A percentile compares a stretch with the other conserved stretches of the same genome.
Conservation (phyloP, 1,140 invertebrate species). For the Caerostris darwini region DNA sequence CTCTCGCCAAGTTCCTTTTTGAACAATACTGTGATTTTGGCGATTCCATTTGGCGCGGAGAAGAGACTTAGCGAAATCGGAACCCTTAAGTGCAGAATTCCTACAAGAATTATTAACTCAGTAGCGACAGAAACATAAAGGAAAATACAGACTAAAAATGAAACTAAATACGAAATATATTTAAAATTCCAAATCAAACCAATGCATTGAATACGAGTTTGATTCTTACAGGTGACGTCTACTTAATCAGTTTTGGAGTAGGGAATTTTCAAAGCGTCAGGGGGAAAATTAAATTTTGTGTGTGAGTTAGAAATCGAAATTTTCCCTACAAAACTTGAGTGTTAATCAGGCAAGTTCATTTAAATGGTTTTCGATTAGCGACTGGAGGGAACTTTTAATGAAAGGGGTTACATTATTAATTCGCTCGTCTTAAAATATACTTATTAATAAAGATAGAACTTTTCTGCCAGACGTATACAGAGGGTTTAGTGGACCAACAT, state of each 20-base stretch:
- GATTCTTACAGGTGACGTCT: neutral
- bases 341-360: neutral
- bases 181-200: too few relatives aligned
- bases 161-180: too few relatives aligned
- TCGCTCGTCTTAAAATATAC: neutral
- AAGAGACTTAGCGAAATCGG: too few relatives aligned
- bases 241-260: neutral
- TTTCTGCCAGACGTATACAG: neutral
- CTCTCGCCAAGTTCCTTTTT: too few relatives aligned
- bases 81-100: too few relatives aligned
- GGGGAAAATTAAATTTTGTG: constrained; percentile 25
- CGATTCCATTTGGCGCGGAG: too few relatives aligned
- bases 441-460: neutral
- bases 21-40: too few relatives aligned
- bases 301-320: neutral
- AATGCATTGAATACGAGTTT: neutral
- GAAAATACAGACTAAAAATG: too few relatives aligned
- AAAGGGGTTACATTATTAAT: constrained; percentile 28
- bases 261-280: neutral
- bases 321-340: neutral
- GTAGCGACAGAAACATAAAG: too few relatives aligned
- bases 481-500: neutral
- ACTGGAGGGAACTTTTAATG: neutral
- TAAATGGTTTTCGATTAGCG: constrained; percentile 26
- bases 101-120: too few relatives aligned